Base-by-base conservation (phyloP, 2,888 invertebrate species). In the Ophion ellenae region DNA sequence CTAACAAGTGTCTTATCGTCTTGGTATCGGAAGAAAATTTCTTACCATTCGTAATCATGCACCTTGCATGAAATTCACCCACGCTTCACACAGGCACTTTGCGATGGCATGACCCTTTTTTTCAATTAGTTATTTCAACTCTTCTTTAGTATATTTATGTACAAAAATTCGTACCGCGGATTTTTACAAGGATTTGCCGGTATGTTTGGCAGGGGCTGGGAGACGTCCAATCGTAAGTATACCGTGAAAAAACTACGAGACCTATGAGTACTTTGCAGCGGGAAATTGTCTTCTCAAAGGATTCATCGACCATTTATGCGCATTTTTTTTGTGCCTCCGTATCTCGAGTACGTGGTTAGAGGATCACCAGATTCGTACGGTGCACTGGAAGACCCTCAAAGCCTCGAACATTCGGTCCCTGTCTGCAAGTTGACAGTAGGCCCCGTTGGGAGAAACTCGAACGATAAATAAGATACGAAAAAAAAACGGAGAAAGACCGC, bases 1-100 rank as follows among this genome's bases (percentile, higher is more conserved):
- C 28, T 36, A 77, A 82, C 77, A 11, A 66, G 17, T 53, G 53
- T 17, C 11, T n/a, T 61, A 2, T 17, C 17, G 59, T 24, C 14
- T 69, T 61, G 77, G 75, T 73, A 40, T 67, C 61, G 61, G 28
- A 59, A 75, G 36, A 79, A 71, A 76, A 36, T 67, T 53, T 24
- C 28, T 36, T 2, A 20, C 67, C 17, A 17, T 53, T 53, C 36
- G 36, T 11, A 20, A 24, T 36, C 20, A 57, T 45, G 36, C 57
- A 57, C 17, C 45, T 78, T 17, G 67, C 59, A 59, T 24, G 45
- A 66, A 69, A 59, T 78, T 59, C 11, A 20, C 32, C n/a, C 61
- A 69, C 61, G 57, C 73, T 73, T 69, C n/a, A 45, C 6, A 61
- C 59, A 79, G 83, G 83, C 79, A 84, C 77, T 83, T 78, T 53